A percentile compares a stretch with the other conserved stretches of the same genome.
Conservation (phyloP, 2,888 invertebrate genomes). For the Zhengitettix transpicula region DNA sequence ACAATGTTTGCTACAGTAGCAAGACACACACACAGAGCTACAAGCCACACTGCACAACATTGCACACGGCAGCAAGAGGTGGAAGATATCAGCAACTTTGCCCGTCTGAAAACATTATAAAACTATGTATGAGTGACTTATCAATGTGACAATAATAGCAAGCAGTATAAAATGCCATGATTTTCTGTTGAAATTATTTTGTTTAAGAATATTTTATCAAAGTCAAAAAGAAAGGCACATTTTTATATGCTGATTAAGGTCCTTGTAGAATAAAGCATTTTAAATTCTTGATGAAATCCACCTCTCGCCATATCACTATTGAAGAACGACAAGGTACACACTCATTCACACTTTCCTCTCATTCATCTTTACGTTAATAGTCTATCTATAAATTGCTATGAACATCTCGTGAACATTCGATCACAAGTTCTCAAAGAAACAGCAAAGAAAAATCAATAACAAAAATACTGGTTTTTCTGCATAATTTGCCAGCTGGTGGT, state of each 20-base stretch:
- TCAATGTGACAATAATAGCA: too few species aligned
- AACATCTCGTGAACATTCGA: slow-evolving; percentile 6
- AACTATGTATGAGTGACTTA: too few species aligned
- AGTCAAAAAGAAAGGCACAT: too few species aligned
- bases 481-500: not conserved
- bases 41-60: not conserved
- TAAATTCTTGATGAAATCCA: slow-evolving; percentile 5
- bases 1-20: not conserved
- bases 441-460: slow-evolving; percentile 8
- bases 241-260: not conserved
- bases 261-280: not conserved
- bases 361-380: slow-evolving; percentile 8
- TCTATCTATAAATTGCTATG: slow-evolving; percentile 3
- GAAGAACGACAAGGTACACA: not conserved
- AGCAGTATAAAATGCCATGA: too few species aligned
- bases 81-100: too few species aligned
- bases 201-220: too few species aligned
- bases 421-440: slow-evolving; percentile 10
- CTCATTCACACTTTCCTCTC: slow-evolving; percentile 6
- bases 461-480: slow-evolving; percentile 8
- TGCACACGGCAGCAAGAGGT: not conserved
- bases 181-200: too few species aligned
- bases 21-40: not conserved
- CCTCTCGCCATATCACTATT: slow-evolving; percentile 1
- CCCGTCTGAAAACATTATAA: too few species aligned